These are phyloP conservation scores for Calypte anna DNA, from an alignment of 2,113 vertebrate genomes.

Conservation along the genomic window DNA sequence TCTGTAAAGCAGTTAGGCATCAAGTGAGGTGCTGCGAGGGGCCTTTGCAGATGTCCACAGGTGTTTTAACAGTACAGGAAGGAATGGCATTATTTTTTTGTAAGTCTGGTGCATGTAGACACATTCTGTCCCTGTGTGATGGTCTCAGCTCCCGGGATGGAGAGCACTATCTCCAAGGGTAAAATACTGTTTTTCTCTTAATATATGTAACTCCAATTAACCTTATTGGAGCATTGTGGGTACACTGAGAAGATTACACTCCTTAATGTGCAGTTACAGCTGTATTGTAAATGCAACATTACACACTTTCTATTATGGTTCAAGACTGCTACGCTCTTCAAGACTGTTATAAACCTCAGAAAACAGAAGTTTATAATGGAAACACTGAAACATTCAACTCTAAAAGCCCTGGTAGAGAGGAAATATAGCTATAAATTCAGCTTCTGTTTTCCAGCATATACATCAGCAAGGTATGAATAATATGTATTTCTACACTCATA, in stretches of 20 bases:
- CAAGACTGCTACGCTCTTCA: constrained; percentile 11
- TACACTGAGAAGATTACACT: constrained; percentile 41
- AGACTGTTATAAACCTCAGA: constrained; percentile 53
- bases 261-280: constrained; percentile 46
- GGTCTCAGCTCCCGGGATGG: not conserved
- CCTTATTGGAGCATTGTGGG: constrained; percentile 26
- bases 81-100: not conserved
- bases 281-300: constrained; percentile 47
- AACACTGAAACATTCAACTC: constrained; percentile 31
- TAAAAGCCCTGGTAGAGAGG: not conserved
- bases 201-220: constrained; percentile 42
- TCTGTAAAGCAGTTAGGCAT: not conserved
- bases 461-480: constrained; percentile 46
- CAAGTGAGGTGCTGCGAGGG: not conserved
- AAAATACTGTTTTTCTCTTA: constrained; percentile 19
- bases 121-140: not conserved
- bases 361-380: constrained; percentile 54
- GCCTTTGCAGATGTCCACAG: rapidly evolving
- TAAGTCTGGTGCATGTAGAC: not conserved
- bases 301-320: constrained; percentile 28
- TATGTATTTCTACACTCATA: constrained; percentile 19
- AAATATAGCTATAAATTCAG: constrained; percentile 51
- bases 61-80: not conserved
- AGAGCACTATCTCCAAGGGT: not conserved
- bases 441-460: constrained; percentile 34